Evolutionary conservation across 1,140 invertebrate species (phyloP), one percentile per base, ranked within the genome.

Genomic region (Zeugodacus cucurbitae): DNA sequence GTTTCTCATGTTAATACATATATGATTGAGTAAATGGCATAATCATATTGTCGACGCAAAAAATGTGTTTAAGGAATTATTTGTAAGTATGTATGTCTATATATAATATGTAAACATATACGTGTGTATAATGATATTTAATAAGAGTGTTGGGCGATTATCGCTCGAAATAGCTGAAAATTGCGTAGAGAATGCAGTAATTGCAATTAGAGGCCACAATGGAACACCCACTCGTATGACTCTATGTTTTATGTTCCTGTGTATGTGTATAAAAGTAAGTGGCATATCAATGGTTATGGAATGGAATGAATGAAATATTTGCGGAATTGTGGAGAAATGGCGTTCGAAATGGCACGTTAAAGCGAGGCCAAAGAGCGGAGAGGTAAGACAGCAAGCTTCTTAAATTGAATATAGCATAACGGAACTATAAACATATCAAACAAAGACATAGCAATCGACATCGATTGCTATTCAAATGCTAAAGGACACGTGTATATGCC

Each of bases 281-380:
- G 67, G 20, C 37, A 74, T 74, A 74, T 74, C 20, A 32, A 74
- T 74, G 67, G 67, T 7, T 41, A 74, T 41, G 20, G 22, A n/a
- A n/a, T n/a, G n/a, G 67, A 22, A 74, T 74, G 32, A 20, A 74
- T 74, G 34, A 41, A 74, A 74, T 74, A 74, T 74, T 62, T 62
- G 22, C n/a, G 58, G 6, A 62, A 62, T n/a, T n/a, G 1, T n/a
- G 26, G 58, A 6, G 58, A 5, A 54, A 54, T 54, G 58, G 58
- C 4, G 7, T 2, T 6, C 58, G 1, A 8, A 22, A n/a, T 62
- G 58, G n/a, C 14, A 17, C 20, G 48, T 17, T 17, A 54, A 17
- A 17, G 48, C n/a, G n/a, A n/a, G n/a, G n/a, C 4, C 48, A 54
- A 20, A 54, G n/a, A 0, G 22, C 58, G 58, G n/a, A 10, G 1